Base-by-base conservation (phyloP, 2,113 vertebrate genomes). In the Bothrops jararaca region DNA sequence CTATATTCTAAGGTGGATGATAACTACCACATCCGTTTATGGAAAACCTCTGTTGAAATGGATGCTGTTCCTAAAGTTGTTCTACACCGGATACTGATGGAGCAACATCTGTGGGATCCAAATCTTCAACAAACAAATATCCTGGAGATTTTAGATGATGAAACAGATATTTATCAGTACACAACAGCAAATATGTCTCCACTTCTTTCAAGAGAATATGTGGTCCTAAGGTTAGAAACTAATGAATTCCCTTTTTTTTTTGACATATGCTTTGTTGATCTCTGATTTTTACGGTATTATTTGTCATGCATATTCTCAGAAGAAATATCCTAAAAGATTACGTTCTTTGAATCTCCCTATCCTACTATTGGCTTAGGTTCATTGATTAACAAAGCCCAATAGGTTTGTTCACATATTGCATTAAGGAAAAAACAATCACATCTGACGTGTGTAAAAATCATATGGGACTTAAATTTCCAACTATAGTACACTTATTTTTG, bases 1-100 rank as follows among this genome's bases (percentile, higher is more conserved):
- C 52, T 92, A 24, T 52, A 22, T 89, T 87, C 48, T n/a, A 80
- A 98, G 98, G 92, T 97, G 94, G 97, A 97, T 1, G 97, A 98
- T 7, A 94, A 96, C 60, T 95, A 95, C 56, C 97, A 96, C 0
- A 92, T 98, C 90, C 96, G 97, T 45, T 89, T 97, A 92, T 98
- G 98, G 98, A 97, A 97, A 86, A 98, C 95, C 60, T 96, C 95
- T 0, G 95, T 95, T 85, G 98, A 98, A 91, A 97, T 98, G 93
- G 97, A 98, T 1, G 97, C 96, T 9, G 90, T 97, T 0, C 97
- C 97, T 80, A 90, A 95, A 89, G 97, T 97, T 69, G 95, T 98
- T 91, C 95, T 98, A 3, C 97, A 97, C 0, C 97, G 96, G 4
- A 95, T 98, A 87, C 94, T 98, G 88, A 96, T 96, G 94, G 97